A percentile compares a stretch with the other conserved stretches of the same genome.
Conservation (phyloP, 2,888 invertebrate species). For the Leptopterna dolabrata region DNA sequence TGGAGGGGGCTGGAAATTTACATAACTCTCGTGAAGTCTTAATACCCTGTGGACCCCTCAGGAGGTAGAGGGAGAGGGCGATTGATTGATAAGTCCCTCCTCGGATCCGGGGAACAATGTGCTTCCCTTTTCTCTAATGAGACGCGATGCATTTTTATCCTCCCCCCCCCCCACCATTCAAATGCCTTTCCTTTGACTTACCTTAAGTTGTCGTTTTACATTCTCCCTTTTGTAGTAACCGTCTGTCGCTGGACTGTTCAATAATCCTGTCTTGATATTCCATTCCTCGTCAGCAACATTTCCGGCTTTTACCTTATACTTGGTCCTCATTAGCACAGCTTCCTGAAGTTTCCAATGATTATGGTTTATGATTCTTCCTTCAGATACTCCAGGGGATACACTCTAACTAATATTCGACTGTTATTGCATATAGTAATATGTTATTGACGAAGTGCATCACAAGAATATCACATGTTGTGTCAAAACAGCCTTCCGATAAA, state of each 20-base stretch:
- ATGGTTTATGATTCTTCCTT: neutral
- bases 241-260: neutral
- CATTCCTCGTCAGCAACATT: neutral
- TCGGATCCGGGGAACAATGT: conserved; percentile 10
- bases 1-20: neutral
- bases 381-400: too few species aligned
- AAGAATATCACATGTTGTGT: too few species aligned
- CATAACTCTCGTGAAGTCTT: conserved; percentile 29
- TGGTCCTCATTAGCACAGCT: neutral
- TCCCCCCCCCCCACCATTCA: neutral
- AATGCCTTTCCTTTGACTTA: neutral
- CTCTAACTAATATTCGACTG: too few species aligned
- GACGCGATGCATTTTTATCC: conserved; percentile 20
- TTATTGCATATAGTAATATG: too few species aligned
- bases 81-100: conserved; percentile 12
- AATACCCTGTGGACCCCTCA: neutral
- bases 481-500: too few species aligned
- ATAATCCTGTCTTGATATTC: neutral
- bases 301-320: neutral
- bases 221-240: conserved; percentile 8
- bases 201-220: neutral
- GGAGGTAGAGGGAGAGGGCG: neutral
- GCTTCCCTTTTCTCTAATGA: conserved; percentile 25
- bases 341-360: neutral
- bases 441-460: too few species aligned